Base-by-base conservation (phyloP, 2,797 vertebrate species). In the Tolypeutes matacus region DNA sequence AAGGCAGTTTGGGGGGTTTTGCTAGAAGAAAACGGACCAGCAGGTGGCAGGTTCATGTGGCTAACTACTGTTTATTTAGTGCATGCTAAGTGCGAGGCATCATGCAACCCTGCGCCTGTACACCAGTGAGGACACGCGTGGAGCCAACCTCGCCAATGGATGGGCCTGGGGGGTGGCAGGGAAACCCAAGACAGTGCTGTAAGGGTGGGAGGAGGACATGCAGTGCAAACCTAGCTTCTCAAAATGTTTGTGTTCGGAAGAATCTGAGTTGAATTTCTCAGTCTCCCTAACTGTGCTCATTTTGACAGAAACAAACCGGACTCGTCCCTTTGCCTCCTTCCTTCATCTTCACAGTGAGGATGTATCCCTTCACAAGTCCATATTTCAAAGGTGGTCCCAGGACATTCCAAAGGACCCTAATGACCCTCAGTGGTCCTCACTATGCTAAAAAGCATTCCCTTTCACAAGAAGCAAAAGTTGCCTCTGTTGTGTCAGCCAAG, bases 1-100 rank as follows among this genome's bases (percentile, higher is more conserved):
- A 96, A 94, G 80, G 80, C 9, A 70, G 31, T 49, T 60, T 88
- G 39, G 91, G 64, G 83, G 29, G 42, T 53, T 84, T 76, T 69
- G 7, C 0, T 25, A 46, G 49, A 81, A 56, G 62, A 91, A 80
- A 49, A 17, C 14, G 34, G 53, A 39, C 15, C 93, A 62, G 14
- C 42, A 81, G 23, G 21, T 85, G 85, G 31, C 73, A 75, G n/a
- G 34, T 65, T 60, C 12, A 49, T 65, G 31, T 29, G 76, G 75
- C 39, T 25, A 85, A 64, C 36, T 72, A 31, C 29, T 60, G 72
- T 76, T 51, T 84, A 75, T 23, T n/a, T 51, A 58, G 62, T 21
- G 23, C 18, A 18, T 64, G 51, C 73, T 42, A 65, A 29, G 7
- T 11, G 27, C 4, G 56, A 58, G 25, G 39, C 29, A 21, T 11